A percentile compares a stretch with the other conserved stretches of the same genome.
Evolutionary conservation across 2,888 invertebrate genomes (phyloP).

Genomic region (Caenorhabditis doughertyi): DNA sequence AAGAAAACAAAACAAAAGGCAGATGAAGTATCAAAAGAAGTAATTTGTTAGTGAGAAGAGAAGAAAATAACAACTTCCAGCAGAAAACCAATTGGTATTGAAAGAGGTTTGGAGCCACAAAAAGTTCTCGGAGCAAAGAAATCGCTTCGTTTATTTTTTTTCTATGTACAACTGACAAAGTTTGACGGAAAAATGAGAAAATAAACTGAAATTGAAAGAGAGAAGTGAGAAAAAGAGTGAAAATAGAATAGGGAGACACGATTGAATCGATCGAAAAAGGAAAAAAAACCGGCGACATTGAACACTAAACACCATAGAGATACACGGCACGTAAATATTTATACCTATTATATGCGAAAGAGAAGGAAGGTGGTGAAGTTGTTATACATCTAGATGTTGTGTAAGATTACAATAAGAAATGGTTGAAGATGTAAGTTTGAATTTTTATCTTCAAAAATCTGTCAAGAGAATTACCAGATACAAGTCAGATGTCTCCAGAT

Average conservation of each 20-base stretch:
- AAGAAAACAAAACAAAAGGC: slow-evolving; percentile 1
- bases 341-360: slow-evolving; percentile 10
- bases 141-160: not conserved
- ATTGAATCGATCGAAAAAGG: slow-evolving; percentile 47
- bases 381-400: not conserved
- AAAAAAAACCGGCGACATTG: slow-evolving; percentile 42
- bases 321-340: slow-evolving; percentile 36
- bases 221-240: slow-evolving; percentile 24
- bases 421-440: slow-evolving; percentile 11
- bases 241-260: slow-evolving; percentile 21
- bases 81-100: slow-evolving; percentile 11
- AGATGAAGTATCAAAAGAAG: not conserved
- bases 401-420: slow-evolving; percentile 1
- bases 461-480: not conserved
- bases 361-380: not conserved
- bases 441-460: not conserved
- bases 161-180: slow-evolving; percentile 28
- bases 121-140: not conserved
- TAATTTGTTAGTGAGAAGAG: too few species aligned
- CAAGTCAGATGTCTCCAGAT: too few species aligned
- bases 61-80: slow-evolving; percentile 11
- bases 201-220: slow-evolving; percentile 33
- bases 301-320: slow-evolving; percentile 42
- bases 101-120: not conserved
- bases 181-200: slow-evolving; percentile 56